A percentile compares a stretch with the other conserved stretches of the same genome.
These are phyloP conservation scores for Uria lomvia DNA, from an alignment of 2,113 vertebrate genomes.

Conservation along the genomic window DNA sequence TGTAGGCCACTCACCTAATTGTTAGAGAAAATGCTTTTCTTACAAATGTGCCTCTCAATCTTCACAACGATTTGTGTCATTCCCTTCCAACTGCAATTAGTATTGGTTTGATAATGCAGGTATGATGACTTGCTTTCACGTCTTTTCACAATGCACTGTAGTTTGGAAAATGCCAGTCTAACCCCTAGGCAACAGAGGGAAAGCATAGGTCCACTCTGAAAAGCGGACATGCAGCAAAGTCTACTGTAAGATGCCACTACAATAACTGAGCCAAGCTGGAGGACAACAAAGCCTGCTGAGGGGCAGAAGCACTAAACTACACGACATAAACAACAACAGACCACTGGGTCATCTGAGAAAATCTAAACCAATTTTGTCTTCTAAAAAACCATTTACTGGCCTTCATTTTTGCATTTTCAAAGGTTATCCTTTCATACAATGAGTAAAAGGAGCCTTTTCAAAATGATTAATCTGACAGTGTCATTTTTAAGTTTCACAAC, in stretches of 20 bases:
- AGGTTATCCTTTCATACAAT: not conserved
- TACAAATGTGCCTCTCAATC: not conserved
- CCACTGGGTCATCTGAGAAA: not conserved
- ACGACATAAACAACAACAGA: not conserved
- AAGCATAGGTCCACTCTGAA: not conserved
- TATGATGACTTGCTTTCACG: not conserved
- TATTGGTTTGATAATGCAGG: not conserved
- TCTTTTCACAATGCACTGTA: not conserved
- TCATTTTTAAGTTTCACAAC: slow-evolving; percentile 2
- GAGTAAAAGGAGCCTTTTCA: not conserved
- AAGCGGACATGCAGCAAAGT: not conserved
- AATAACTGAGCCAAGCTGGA: not conserved
- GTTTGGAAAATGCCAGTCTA: not conserved
- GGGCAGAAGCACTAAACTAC: not conserved
- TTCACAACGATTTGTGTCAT: not conserved
- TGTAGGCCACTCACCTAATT: not conserved
- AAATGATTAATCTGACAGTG: not conserved
- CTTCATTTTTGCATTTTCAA: not conserved
- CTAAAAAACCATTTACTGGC: not conserved
- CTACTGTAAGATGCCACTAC: not conserved
- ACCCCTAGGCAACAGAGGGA: not conserved
- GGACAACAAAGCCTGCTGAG: not conserved
- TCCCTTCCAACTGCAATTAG: not conserved
- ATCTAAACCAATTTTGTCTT: not conserved
- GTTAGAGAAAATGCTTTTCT: not conserved